These are phyloP conservation scores for Caenorhabditis japonica DNA, from an alignment of 2,888 invertebrate species.

Conservation along the genomic window DNA sequence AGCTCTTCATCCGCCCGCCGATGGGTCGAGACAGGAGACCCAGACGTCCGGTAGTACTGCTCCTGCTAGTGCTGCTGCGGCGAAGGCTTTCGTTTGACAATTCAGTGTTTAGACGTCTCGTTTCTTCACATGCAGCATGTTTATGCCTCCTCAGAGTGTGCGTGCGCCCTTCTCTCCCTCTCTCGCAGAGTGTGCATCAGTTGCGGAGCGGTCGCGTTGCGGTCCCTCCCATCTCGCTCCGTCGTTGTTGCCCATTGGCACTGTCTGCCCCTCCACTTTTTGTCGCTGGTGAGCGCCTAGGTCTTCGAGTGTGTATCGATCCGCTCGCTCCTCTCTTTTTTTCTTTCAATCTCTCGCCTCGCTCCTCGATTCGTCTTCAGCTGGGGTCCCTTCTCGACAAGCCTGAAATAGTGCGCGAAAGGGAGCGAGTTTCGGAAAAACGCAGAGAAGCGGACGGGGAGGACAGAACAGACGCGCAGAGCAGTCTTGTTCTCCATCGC, in stretches of 20 bases:
- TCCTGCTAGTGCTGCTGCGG: conserved; percentile 35
- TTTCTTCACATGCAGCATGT: conserved; percentile 40
- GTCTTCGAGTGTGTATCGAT: conserved; percentile 42
- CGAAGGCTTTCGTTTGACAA: conserved; percentile 39
- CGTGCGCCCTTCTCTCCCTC: conserved; percentile 22
- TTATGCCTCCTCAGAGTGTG: conserved; percentile 45
- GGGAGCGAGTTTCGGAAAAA: conserved; percentile 28
- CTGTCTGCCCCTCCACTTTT: conserved; percentile 39
- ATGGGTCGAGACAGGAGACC: conserved; percentile 33
- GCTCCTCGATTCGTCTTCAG: conserved; percentile 5
- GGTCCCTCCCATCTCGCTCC: conserved; percentile 29
- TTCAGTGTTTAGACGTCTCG: conserved; percentile 43
- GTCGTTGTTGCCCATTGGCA: conserved; percentile 43
- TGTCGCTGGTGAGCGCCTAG: conserved; percentile 37
- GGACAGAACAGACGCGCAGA: conserved; percentile 32
- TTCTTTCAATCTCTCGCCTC: conserved; percentile 6
- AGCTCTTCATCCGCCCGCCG: conserved; percentile 4
- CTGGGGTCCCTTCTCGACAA: conserved; percentile 28
- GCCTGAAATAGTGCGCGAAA: conserved; percentile 51
- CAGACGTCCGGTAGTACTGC: conserved; percentile 37
- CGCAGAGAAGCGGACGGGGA: conserved; percentile 26
- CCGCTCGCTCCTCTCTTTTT: conserved; percentile 17
- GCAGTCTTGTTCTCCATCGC: conserved; percentile 15
- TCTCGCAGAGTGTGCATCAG: conserved; percentile 31
- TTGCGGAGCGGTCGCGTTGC: conserved; percentile 45